Base-by-base conservation (phyloP, 2,888 invertebrate genomes). In the Cosmia trapezina region DNA sequence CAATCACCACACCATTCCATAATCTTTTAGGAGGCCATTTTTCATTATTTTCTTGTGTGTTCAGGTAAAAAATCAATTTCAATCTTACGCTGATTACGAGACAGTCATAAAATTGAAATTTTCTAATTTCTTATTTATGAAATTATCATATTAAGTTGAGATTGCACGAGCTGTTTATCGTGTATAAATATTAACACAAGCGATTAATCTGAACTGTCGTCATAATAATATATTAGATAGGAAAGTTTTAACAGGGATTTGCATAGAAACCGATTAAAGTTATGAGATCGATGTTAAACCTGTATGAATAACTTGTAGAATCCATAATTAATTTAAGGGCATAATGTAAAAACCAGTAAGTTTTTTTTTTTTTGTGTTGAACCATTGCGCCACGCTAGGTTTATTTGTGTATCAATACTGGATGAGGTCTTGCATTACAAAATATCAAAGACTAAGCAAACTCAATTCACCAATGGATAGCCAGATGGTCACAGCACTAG, bases 211-310 rank as follows among this genome's bases (percentile, higher is more conserved):
- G 14, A 78, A 63, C 71, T 41, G 70, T 56, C 63, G 49, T 45
- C 37, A 37, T 54, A 70, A 22, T 63, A n/a, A n/a, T 45, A 63
- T 54, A 66, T 57, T 8, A 62, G 49, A 77, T 47, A 77, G 63
- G 83, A 79, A 79, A 83, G 71, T 79, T 79, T 68, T 60, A 54
- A 33, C 41, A 6, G 59, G 51, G 41, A 78, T 78, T 79, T 78
- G 71, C 66, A 78, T 77, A 77, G 54, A 67, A 82, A 70, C 62
- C 33, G 62, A 63, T 62, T 65, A 61, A 41, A 53, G 61, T 80
- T 78, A 60, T 51, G 53, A 64, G 37, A 70, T 51, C 45, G 54
- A 66, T 56, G 54, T 81, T 60, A 81, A 78, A 78, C 67, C 59
- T 66, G 54, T 81, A 56, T 51, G 59, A 73, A 49, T 61, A 74